Conservation (phyloP, 53 echinoderm and acorn worm genomes). For the Echinometra lucunter region DNA sequence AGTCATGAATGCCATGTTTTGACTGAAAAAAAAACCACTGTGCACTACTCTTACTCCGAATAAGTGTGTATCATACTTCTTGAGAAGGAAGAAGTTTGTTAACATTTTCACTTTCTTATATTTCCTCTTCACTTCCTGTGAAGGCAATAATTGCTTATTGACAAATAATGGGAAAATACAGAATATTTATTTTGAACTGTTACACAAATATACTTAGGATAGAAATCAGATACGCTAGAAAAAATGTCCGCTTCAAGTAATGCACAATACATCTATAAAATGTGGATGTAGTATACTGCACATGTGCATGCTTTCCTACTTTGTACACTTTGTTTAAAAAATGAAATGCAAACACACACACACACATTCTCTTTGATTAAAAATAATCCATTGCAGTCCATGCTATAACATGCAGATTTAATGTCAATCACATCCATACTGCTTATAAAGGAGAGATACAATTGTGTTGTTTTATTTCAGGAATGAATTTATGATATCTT, state of each 20-base stretch:
- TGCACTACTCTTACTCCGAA: too few species aligned
- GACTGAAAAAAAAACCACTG: too few species aligned
- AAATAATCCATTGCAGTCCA: constrained; percentile 33
- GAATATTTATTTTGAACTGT: constrained; percentile 12
- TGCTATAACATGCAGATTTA: constrained; percentile 17
- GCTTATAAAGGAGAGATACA: neutral
- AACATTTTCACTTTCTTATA: neutral
- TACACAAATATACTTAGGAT: constrained; percentile 5
- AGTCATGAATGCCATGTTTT: too few species aligned
- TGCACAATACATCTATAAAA: constrained; percentile 28
- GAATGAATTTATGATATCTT: constrained; percentile 9
- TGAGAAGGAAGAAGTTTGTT: too few species aligned
- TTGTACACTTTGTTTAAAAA: constrained; percentile 24
- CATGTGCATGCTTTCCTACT: constrained; percentile 13
- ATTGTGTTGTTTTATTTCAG: constrained; percentile 27
- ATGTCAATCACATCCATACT: constrained; percentile 24
- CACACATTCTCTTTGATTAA: neutral
- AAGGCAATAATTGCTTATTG: neutral
- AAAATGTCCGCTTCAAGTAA: constrained; percentile 1
- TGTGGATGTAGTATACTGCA: constrained; percentile 29
- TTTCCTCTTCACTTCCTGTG: constrained; percentile 11
- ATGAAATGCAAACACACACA: neutral
- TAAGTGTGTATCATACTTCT: too few species aligned
- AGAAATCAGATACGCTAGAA: constrained; percentile 6
- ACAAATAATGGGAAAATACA: neutral